Percentiles rank a stretch among this genome's conserved stretches.
These are phyloP conservation scores for Eledone cirrhosa DNA, from an alignment of 2,888 invertebrate species.

Conservation along the genomic window DNA sequence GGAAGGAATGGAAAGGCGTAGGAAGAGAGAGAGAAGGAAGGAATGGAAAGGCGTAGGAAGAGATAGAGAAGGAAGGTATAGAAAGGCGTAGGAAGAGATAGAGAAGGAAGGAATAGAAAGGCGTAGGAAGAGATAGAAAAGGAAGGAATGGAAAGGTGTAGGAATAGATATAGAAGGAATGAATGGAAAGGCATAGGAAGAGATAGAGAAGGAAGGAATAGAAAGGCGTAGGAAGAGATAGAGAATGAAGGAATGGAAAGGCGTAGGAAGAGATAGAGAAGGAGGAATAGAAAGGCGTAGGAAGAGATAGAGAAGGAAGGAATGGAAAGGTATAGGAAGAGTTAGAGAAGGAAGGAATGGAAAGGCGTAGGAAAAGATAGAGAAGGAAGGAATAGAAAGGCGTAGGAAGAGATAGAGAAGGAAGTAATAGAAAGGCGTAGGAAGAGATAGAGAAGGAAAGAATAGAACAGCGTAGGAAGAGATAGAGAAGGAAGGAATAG, in stretches of 20 bases:
- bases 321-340: no score
- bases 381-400: background rate
- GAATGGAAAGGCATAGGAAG: background rate
- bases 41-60: background rate
- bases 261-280: background rate
- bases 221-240: background rate
- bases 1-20: no score
- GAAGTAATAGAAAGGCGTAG: no score
- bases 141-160: no score
- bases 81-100: background rate
- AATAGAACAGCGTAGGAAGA: no score
- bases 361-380: background rate
- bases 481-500: no score
- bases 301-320: background rate
- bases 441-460: no score
- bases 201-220: background rate
- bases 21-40: background rate
- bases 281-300: background rate
- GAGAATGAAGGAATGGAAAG: background rate
- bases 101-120: background rate
- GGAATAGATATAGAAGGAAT: background rate
- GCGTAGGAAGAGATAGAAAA: background rate
- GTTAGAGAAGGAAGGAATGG: background rate
- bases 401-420: no score
- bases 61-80: no score